phyloP scores from a whole-genome alignment of 1,140 invertebrate genomes.

The Littorina saxatilis region DNA sequence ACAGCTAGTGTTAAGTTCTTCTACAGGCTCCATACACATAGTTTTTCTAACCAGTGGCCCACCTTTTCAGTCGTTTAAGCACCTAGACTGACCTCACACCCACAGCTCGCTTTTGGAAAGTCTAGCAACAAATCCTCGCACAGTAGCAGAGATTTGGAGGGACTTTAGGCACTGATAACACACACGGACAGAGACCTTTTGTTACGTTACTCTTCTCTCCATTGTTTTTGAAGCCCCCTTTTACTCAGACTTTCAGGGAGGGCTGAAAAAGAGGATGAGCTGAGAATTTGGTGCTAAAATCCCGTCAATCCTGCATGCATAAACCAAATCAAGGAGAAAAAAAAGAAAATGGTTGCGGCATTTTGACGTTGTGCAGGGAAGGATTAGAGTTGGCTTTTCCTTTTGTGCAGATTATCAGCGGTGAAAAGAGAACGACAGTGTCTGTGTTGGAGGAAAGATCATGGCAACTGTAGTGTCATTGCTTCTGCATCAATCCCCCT shows the following conservation, averaged over 20 bases:
- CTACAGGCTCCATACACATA: no score
- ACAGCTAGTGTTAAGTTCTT: no score
- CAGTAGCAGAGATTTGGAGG: slow-evolving; percentile 9
- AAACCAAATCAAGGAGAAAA: neutral
- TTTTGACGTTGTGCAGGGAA: neutral
- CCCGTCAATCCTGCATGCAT: no score
- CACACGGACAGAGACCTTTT: slow-evolving; percentile 13
- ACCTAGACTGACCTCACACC: no score
- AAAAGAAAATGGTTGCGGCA: neutral
- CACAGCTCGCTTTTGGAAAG: no score
- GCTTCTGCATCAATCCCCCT: neutral
- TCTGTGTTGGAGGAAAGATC: neutral
- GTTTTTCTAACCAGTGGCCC: no score
- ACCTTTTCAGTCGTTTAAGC: no score
- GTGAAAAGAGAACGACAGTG: neutral
- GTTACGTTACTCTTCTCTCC: neutral
- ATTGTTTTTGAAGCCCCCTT: slow-evolving; percentile 18
- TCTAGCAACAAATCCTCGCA: no score
- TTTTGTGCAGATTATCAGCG: neutral
- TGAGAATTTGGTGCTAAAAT: no score
- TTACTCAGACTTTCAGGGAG: neutral
- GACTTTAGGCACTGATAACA: slow-evolving; percentile 18
- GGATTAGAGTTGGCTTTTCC: neutral
- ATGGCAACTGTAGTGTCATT: neutral
- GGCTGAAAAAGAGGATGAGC: neutral